Evolutionary conservation across 2,113 vertebrate genomes (phyloP), one percentile per base, ranked within the genome.

Genomic region (Crypturellus undulatus): DNA sequence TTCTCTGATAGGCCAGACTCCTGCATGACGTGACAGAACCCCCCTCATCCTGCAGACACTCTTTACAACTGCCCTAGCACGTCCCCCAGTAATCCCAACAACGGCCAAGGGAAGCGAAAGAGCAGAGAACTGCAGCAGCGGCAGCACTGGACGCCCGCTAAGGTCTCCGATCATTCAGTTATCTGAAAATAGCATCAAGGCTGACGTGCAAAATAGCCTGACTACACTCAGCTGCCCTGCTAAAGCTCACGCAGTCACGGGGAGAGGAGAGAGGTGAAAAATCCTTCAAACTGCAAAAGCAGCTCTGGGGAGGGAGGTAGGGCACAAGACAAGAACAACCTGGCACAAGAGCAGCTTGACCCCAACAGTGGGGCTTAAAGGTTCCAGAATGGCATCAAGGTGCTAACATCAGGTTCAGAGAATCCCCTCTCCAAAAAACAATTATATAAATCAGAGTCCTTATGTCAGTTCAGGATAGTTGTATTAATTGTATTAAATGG

Each of bases 1-100:
- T 58, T 58, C 28, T 13, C 25, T 34, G 28, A 22, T 9, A 76
- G 58, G 19, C 17, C 54, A 67, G 38, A 60, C 19, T 13, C 47
- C 54, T 56, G 36, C 32, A 71, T 20, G 36, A 52, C 0, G 0
- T 1, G 0, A 15, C 1, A 49, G 15, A 17, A n/a, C n/a, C 12
- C 24, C 26, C 42, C 15, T 8, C 10, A 45, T 17, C 34, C 72
- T 64, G 47, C 59, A 21, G 42, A 79, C 0, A 0, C 18, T 79
- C 38, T 34, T 47, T 64, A 34, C 2, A 1, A 42, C 26, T 69
- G 34, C 51, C 80, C 15, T 38, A 17, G 20, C 77, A 25, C 4
- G 21, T 22, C 71, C 59, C 36, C 0, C n/a, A n/a, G n/a, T n/a
- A n/a, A 49, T 70, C 47, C 18, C 45, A 38, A 47, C 12, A 36